Conservation (phyloP, 2,888 invertebrate genomes). For the Rhingia rostrata region DNA sequence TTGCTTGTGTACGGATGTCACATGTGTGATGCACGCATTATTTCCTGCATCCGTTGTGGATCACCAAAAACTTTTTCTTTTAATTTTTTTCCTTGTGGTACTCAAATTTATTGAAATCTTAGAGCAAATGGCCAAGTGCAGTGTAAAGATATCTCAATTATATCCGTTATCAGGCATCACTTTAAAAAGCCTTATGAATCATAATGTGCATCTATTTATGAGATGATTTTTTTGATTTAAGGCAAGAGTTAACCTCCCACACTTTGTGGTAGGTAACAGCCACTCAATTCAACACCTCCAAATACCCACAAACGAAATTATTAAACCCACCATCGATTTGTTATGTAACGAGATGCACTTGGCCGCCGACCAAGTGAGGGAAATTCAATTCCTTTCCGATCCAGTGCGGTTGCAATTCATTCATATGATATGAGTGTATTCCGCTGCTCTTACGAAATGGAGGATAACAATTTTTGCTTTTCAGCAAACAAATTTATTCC, state of each 20-base stretch:
- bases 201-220: too few species aligned
- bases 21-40: constrained; percentile 48
- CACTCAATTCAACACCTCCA: not conserved
- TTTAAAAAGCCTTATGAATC: too few species aligned
- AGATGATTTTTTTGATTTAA: too few species aligned
- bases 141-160: too few species aligned
- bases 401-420: not conserved
- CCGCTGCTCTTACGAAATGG: not conserved
- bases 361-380: constrained; percentile 1
- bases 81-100: not conserved
- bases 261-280: not conserved
- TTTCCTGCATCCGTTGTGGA: constrained; percentile 62
- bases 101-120: not conserved
- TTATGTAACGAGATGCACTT: constrained; percentile 7
- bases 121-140: constrained; percentile 23
- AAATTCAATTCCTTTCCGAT: constrained; percentile 35
- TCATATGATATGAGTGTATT: not conserved
- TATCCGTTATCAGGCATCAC: too few species aligned
- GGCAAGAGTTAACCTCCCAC: not conserved
- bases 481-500: constrained; percentile 45
- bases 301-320: not conserved
- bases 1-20: constrained; percentile 11
- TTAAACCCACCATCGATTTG: constrained; percentile 6
- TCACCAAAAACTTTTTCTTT: constrained; percentile 8
- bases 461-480: not conserved